Base-by-base conservation (phyloP, 2,113 vertebrate species). In the Coreoperca whiteheadi region DNA sequence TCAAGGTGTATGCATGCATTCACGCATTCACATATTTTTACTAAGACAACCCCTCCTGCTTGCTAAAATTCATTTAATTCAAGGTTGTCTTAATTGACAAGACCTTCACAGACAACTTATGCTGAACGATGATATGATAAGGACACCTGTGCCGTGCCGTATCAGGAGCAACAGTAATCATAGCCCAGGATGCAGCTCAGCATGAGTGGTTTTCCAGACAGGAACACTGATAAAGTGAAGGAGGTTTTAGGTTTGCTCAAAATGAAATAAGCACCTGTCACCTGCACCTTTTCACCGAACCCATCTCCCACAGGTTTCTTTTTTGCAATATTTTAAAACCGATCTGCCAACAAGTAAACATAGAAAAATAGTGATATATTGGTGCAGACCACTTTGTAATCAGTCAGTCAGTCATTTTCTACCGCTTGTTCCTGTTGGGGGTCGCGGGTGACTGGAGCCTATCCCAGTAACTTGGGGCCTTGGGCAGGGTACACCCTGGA, bases 151-250 rank as follows among this genome's bases (percentile, higher is more conserved):
- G 43, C n/a, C 6, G 21, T 74, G 56, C 11, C 1, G 1, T 18
- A 67, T 79, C 10, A n/a, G 70, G 56, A 79, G 21, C 43, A 53
- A 25, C 50, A 69, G 56, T 32, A 46, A 73, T 86, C 34, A 48
- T 4, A 74, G 41, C 53, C 46, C 59, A 28, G 57, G 66, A 57
- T 50, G 53, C 32, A 65, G 60, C 80, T 70, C 32, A 50, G 51
- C 79, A 28, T 64, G 82, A 56, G 79, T 28, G 18, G 43, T 53
- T 77, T 74, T 60, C 28, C 34, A 76, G 48, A 69, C 71, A 46
- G 59, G 59, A 69, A 48, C 71, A 57, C 3, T 18, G 32, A 77
- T 53, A 54, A 73, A 64, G 41, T 64, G 73, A 76, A 39, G 65
- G 60, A 72, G 53, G 43, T 53, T 48, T 46, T 11, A 81, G 51